A percentile compares a stretch with the other conserved stretches of the same genome.
Conservation (phyloP, 2,113 vertebrate genomes). For the Garra rufa region DNA sequence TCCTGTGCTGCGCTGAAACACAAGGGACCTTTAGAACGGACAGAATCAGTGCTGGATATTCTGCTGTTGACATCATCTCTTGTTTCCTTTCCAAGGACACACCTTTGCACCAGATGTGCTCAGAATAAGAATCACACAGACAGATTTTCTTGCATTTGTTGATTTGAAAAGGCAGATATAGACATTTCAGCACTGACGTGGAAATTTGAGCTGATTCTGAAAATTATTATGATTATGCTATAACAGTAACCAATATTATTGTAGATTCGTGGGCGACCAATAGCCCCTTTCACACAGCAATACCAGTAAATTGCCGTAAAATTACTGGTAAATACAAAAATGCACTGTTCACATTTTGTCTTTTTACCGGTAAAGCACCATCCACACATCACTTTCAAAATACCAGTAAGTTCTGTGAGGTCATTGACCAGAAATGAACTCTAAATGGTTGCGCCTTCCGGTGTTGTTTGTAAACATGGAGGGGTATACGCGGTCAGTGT, state of each 20-base stretch:
- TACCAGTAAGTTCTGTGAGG: too few species aligned
- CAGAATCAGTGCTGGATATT: slow-evolving; percentile 24
- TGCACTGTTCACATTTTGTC: too few species aligned
- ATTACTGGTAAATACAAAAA: too few species aligned
- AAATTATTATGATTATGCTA: not conserved
- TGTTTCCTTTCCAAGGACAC: slow-evolving; percentile 6
- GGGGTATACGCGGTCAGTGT: too few species aligned
- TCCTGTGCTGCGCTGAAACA: not conserved
- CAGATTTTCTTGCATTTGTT: too few species aligned
- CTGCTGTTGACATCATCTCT: slow-evolving; percentile 27
- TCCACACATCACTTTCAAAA: too few species aligned
- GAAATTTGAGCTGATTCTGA: not conserved
- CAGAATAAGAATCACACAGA: not conserved
- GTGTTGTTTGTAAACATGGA: too few species aligned
- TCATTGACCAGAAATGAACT: too few species aligned
- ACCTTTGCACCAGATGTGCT: slow-evolving; percentile 31
- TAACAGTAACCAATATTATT: not conserved
- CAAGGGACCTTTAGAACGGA: slow-evolving; percentile 8
- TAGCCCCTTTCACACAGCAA: too few species aligned
- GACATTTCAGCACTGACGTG: not conserved
- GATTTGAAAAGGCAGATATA: not conserved
- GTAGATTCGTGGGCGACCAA: not conserved
- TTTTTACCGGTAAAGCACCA: too few species aligned
- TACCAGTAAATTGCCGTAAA: too few species aligned
- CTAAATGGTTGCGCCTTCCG: too few species aligned